Percentiles rank a stretch among this genome's conserved stretches.
Evolutionary conservation across 2,888 invertebrate species (phyloP).

Genomic region (Andricus quercusramuli): DNA sequence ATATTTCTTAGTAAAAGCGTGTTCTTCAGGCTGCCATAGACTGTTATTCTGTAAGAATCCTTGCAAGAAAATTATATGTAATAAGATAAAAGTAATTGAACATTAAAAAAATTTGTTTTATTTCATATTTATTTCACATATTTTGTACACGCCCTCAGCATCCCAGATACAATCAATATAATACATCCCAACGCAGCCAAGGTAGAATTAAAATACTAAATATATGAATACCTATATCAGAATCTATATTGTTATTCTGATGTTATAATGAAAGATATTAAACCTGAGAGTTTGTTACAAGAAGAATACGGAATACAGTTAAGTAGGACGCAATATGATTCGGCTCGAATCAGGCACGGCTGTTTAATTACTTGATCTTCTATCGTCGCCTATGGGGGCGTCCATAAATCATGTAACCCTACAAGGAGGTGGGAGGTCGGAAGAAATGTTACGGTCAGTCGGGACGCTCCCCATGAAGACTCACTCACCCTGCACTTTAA

Average conservation of each 20-base stretch:
- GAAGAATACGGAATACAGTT: slow-evolving; percentile 56
- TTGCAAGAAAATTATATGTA: too few species aligned
- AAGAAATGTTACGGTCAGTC: too few species aligned
- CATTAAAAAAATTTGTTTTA: slow-evolving; percentile 46
- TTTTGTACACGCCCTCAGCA: slow-evolving; percentile 74
- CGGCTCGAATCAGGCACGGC: slow-evolving; percentile 53
- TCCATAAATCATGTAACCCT: too few species aligned
- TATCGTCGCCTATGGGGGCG: not conserved
- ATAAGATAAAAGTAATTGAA: too few species aligned
- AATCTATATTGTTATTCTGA: slow-evolving; percentile 51
- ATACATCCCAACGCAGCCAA: slow-evolving; percentile 74
- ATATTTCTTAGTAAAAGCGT: too few species aligned
- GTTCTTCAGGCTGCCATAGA: too few species aligned
- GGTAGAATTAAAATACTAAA: slow-evolving; percentile 75
- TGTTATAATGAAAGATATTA: too few species aligned
- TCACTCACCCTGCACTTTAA: slow-evolving; percentile 18
- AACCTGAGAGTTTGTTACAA: slow-evolving; percentile 61
- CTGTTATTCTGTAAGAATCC: too few species aligned
- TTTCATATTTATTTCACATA: slow-evolving; percentile 69
- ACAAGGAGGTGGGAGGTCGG: too few species aligned
- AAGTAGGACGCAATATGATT: slow-evolving; percentile 60
- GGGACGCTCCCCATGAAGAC: not conserved
- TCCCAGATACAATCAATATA: slow-evolving; percentile 74
- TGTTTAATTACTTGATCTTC: slow-evolving; percentile 42
- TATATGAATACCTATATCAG: slow-evolving; percentile 67